Conservation (phyloP, 1,140 invertebrate species). For the Zaprionus inermis region DNA sequence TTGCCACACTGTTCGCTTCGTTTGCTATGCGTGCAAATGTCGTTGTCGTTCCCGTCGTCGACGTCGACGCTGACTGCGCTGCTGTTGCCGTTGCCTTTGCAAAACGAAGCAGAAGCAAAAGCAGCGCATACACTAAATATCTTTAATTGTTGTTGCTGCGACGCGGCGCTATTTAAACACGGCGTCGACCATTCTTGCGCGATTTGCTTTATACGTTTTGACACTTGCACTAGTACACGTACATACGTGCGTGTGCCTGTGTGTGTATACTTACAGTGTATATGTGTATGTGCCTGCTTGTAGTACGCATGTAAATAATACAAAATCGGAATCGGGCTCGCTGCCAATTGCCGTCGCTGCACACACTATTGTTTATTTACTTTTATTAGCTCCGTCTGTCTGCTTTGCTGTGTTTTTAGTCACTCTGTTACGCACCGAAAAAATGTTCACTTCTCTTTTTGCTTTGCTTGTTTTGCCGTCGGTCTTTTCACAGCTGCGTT, state of each 20-base stretch:
- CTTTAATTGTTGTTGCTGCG: conserved; percentile 63
- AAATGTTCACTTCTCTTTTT: conserved; percentile 18
- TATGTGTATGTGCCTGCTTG: conserved; percentile 15
- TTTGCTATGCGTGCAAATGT: conserved; percentile 66
- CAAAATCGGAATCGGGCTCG: conserved; percentile 1
- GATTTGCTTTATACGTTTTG: conserved; percentile 51
- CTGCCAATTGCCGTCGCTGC: conserved; percentile 14
- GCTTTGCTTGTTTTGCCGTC: conserved; percentile 61
- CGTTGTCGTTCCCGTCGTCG: conserved; percentile 21
- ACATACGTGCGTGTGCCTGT: conserved; percentile 30
- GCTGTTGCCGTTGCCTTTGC: conserved; percentile 31
- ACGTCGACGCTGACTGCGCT: no score
- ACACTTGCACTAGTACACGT: conserved; percentile 51
- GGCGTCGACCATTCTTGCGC: conserved; percentile 5
- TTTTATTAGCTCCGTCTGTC: conserved; percentile 34
- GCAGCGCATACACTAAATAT: conserved; percentile 66
- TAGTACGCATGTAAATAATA: conserved; percentile 30
- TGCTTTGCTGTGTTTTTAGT: conserved; percentile 30
- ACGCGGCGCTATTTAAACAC: conserved; percentile 55
- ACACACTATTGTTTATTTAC: conserved; percentile 52
- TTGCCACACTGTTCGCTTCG: conserved; percentile 51
- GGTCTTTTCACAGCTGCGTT: conserved; percentile 45
- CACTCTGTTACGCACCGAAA: conserved; percentile 46
- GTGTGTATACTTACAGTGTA: background rate
- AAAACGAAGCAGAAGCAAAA: conserved; percentile 42